Conservation (phyloP, 1,140 invertebrate species). For the Adoxophyes honmai region DNA sequence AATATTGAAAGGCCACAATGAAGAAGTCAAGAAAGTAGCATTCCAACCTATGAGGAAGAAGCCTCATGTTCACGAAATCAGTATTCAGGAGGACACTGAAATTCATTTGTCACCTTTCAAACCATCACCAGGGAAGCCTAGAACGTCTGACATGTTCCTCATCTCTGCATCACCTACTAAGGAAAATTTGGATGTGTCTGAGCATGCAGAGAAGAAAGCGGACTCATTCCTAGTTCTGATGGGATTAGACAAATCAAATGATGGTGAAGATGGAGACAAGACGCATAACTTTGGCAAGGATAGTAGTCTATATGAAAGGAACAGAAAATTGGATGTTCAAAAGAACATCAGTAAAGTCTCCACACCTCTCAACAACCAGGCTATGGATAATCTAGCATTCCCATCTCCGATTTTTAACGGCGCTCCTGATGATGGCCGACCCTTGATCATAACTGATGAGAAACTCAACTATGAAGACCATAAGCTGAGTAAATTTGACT, state of each 20-base stretch:
- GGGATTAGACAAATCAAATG: slow-evolving; percentile 58
- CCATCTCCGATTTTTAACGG: slow-evolving; percentile 57
- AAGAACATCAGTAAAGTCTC: slow-evolving; percentile 64
- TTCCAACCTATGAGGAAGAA: slow-evolving; percentile 64
- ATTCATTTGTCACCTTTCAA: slow-evolving; percentile 33
- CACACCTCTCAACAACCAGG: slow-evolving; percentile 52
- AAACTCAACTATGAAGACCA: slow-evolving; percentile 31
- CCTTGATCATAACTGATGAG: slow-evolving; percentile 35
- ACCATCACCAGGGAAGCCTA: slow-evolving; percentile 41
- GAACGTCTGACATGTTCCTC: slow-evolving; percentile 62
- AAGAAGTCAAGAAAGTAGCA: slow-evolving; percentile 54
- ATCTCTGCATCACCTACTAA: slow-evolving; percentile 53
- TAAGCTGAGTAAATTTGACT: slow-evolving; percentile 31
- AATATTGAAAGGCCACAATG: slow-evolving; percentile 59
- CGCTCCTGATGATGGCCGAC: slow-evolving; percentile 38
- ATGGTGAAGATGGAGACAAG: slow-evolving; percentile 47
- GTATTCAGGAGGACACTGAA: slow-evolving; percentile 60
- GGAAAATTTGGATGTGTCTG: slow-evolving; percentile 34
- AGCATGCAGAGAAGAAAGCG: slow-evolving; percentile 33
- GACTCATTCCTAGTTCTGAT: slow-evolving; percentile 68
- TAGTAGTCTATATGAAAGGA: slow-evolving; percentile 50
- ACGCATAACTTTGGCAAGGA: slow-evolving; percentile 44
- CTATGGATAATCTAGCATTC: slow-evolving; percentile 42
- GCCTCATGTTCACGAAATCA: slow-evolving; percentile 51
- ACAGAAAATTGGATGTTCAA: slow-evolving; percentile 48